Conservation (phyloP, 1,140 invertebrate genomes). For the Myzus persicae region DNA sequence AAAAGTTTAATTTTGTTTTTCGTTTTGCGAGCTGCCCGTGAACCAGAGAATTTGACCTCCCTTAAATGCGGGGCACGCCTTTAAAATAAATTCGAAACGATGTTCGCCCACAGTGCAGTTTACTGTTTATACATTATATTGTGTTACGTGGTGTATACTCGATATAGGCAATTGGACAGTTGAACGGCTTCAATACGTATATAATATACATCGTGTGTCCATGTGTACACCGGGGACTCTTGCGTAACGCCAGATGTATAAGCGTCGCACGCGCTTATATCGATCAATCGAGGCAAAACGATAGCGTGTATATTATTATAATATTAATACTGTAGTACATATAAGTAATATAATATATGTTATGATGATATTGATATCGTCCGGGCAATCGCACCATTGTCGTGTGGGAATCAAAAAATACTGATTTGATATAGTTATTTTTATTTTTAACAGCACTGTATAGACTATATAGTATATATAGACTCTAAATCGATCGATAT, state of each 20-base stretch:
- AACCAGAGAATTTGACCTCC: neutral
- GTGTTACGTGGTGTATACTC: neutral
- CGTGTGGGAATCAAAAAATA: too few relatives aligned
- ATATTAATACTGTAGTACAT: too few relatives aligned
- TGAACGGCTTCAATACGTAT: constrained; percentile 2
- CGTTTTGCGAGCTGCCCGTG: neutral
- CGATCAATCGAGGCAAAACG: neutral
- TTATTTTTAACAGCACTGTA: too few relatives aligned
- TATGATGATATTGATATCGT: neutral
- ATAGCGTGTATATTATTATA: neutral
- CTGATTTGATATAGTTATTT: too few relatives aligned
- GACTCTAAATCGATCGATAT: too few relatives aligned
- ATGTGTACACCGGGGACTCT: neutral
- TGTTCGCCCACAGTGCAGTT: neutral
- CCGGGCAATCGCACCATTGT: neutral
- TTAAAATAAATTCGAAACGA: neutral
- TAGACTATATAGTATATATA: too few relatives aligned
- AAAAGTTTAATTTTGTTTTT: neutral
- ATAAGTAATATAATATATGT: too few relatives aligned
- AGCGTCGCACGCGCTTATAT: neutral
- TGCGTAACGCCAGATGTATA: neutral
- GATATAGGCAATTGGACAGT: constrained; percentile 7
- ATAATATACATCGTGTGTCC: neutral
- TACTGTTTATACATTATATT: neutral
- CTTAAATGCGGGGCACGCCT: neutral